A percentile compares a stretch with the other conserved stretches of the same genome.
phyloP scores from a whole-genome alignment of 37 sponge, comb jelly and placozoan species.

The Crambe crambe region DNA sequence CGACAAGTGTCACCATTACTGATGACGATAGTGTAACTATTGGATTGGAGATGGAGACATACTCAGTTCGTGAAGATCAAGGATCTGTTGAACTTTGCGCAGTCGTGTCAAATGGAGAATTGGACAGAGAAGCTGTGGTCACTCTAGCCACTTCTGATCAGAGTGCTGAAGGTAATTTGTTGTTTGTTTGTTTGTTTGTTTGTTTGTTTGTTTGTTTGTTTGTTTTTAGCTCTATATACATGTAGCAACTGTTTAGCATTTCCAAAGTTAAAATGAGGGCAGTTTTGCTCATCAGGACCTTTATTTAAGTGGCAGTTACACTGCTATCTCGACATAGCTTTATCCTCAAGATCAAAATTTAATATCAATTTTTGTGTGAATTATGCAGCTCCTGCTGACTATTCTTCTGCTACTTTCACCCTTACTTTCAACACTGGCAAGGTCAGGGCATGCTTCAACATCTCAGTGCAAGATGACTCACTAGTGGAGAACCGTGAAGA shows the following conservation, averaged over 20 bases:
- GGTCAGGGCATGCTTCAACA: not conserved
- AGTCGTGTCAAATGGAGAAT: not conserved
- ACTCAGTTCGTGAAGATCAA: not conserved
- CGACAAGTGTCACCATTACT: not conserved
- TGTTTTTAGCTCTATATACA: too few species aligned
- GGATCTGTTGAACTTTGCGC: not conserved
- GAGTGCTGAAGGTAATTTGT: not conserved
- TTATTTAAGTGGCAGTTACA: too few species aligned
- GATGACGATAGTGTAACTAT: constrained; percentile 6
- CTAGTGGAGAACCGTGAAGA: not conserved
- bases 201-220: too few species aligned
- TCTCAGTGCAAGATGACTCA: not conserved
- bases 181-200: too few species aligned
- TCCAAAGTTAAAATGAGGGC: too few species aligned
- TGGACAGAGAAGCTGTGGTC: not conserved
- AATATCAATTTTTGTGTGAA: not conserved
- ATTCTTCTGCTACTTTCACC: not conserved
- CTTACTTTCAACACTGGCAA: not conserved
- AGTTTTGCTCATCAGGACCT: too few species aligned
- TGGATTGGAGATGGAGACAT: not conserved
- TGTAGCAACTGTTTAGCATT: too few species aligned
- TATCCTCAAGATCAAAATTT: not conserved
- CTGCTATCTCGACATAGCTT: not conserved
- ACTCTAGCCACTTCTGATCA: not conserved
- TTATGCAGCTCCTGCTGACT: not conserved